Base-by-base conservation (phyloP, 2,113 vertebrate species). In the Phalacrocorax carbo region DNA sequence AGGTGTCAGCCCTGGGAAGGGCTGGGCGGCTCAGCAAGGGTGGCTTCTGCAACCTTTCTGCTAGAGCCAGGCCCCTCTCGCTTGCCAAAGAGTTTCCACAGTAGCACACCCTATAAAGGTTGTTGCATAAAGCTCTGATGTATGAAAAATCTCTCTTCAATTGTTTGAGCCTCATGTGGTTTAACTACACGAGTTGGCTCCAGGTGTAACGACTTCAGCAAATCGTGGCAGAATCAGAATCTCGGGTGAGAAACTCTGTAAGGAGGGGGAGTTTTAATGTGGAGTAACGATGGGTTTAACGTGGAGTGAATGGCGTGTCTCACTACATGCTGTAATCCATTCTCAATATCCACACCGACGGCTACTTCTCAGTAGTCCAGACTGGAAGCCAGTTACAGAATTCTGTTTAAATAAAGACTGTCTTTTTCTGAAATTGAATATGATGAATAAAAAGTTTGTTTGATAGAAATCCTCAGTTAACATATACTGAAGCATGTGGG, bases 31-130 rank as follows among this genome's bases (percentile, higher is more conserved):
- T 57, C 38, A 57, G 38, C 23, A 2, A 40, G 14, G 27, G 18
- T 9, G 61, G 21, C 14, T 57, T 11, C 38, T 66, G 42, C 18
- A 22, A 1, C 40, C 29, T 46, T 19, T 11, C 51, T 12, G 15
- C 42, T 36, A 4, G 34, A 48, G 79, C 42, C 38, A 14, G 57
- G 57, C 51, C 34, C 26, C 48, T 32, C 48, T 36, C 2, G 8
- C 70, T 42, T 42, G 22, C 29, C 34, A 13, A 49, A n/a, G 65
- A 4, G 19, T 55, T 64, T 29, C 40, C 10, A 5, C 58, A 23
- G 1, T 13, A 27, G 5, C 7, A 3, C 29, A 7, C 30, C 29
- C 29, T 23, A 1, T 15, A 27, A 34, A 1, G 40, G 1, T 48
- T 5, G 14, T 15, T 19, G 27, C 6, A 3, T 30, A 51, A 49